These are phyloP conservation scores for Drosophila truncata DNA, from an alignment of 1,140 invertebrate genomes.

Conservation along the genomic window DNA sequence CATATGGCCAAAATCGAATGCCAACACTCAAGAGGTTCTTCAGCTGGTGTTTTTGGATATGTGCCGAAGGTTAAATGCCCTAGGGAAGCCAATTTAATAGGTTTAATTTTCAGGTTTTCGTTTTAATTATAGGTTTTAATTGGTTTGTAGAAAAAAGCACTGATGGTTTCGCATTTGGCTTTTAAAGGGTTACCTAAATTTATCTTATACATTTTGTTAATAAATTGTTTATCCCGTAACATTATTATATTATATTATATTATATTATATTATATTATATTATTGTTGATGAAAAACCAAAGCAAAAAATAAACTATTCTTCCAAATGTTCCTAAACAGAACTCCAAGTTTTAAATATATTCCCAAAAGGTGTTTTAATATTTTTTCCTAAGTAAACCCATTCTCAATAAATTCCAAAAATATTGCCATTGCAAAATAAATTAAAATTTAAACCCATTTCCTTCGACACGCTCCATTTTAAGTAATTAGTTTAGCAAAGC, in stretches of 20 bases:
- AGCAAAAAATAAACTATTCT: no score
- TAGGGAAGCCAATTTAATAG: conserved; percentile 1
- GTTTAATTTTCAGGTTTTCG: not conserved
- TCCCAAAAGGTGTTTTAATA: not conserved
- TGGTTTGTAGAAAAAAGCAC: not conserved
- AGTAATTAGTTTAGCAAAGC: not conserved
- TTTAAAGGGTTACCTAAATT: not conserved
- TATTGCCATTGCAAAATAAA: not conserved
- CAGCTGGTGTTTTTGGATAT: not conserved
- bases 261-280: no score
- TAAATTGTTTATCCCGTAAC: no score
- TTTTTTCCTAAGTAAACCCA: not conserved
- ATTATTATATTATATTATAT: no score
- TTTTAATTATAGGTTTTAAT: not conserved
- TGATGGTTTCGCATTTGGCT: not conserved
- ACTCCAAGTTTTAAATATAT: no score
- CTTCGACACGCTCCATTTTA: not conserved
- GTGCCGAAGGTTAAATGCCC: conserved; percentile 18
- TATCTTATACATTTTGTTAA: not conserved
- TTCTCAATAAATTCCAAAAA: not conserved
- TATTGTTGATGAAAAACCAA: no score
- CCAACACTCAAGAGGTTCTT: conserved; percentile 10
- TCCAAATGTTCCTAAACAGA: no score
- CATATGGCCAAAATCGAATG: conserved; percentile 44
- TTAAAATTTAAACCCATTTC: not conserved